Conservation (phyloP, 2,797 vertebrate species). For the Graptemys geographica region DNA sequence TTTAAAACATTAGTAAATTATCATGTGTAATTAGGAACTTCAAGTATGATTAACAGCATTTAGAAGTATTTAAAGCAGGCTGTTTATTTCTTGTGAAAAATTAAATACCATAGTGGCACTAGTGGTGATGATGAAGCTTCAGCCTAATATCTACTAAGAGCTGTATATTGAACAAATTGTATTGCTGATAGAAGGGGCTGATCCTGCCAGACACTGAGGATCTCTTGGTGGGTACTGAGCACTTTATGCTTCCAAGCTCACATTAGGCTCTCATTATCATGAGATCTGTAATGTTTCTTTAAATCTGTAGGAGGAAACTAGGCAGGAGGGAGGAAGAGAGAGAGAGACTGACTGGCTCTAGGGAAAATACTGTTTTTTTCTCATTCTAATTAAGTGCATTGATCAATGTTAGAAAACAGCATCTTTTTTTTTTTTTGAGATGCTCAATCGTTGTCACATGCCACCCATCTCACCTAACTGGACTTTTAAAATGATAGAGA, state of each 20-base stretch:
- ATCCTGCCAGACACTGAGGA: rapidly evolving
- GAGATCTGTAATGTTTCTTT: neutral
- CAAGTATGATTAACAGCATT: slow-evolving; percentile 49
- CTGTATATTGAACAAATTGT: neutral
- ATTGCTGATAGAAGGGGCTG: neutral
- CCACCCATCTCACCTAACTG: neutral
- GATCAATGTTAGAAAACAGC: neutral
- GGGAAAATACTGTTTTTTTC: no score
- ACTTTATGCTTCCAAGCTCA: neutral
- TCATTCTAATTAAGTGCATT: neutral
- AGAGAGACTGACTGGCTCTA: neutral
- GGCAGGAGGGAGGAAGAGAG: neutral
- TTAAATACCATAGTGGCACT: neutral
- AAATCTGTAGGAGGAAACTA: neutral
- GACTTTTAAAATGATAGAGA: neutral
- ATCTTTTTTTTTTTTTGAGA: neutral
- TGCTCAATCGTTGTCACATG: neutral
- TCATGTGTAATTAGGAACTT: slow-evolving; percentile 38
- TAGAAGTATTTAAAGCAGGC: slow-evolving; percentile 55
- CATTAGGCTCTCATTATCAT: neutral
- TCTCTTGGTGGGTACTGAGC: neutral
- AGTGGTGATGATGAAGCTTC: slow-evolving; percentile 26
- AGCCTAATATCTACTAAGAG: neutral
- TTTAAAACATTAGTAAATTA: slow-evolving; percentile 63
- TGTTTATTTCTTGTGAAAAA: slow-evolving; percentile 56